Base-by-base conservation (phyloP, 2,888 invertebrate genomes). In the Drosophila neutralis region DNA sequence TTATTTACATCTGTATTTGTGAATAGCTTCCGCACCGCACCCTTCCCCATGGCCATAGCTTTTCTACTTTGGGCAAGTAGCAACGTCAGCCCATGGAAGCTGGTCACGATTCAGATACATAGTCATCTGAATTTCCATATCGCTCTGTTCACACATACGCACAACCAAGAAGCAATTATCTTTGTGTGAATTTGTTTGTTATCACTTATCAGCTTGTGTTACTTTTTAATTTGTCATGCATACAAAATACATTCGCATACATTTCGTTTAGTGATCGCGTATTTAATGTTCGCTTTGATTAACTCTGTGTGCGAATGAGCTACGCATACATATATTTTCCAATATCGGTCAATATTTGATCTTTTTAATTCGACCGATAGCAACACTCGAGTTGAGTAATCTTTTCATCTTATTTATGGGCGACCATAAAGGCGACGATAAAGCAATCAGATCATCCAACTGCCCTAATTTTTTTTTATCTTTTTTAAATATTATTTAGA, bases 1-100 rank as follows among this genome's bases (percentile, higher is more conserved):
- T 87, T 78, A 80, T 84, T 83, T 78, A 69, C 83, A 72, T 71
- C 69, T 79, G 68, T 36, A 38, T 65, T 40, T 48, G 49, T 27
- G 21, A 48, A 57, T 74, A 45, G 18, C 56, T 13, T 11, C 27
- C 15, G 13, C 45, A 45, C 21, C 18, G 3, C 21, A 11, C 13
- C n/a, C 15, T 15, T 5, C 21, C 29, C 8, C n/a, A 2, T 1
- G 2, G 21, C 7, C n/a, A 0, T 49, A 21, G 27, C 54, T 24
- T 24, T n/a, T 24, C 8, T 21, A 36, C 31, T 24, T 58, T 58
- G 24, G 1, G 24, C 58, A 58, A 24, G 33, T 58, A 33, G 33
- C 33, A 10, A 11, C 21, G 13, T 21, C 13, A 49, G 29, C 29
- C n/a, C 15, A 56, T n/a, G 2, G 24, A 31, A 57, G 31, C 35